Conservation (phyloP, 1,140 invertebrate species). For the Aethina tumida region DNA sequence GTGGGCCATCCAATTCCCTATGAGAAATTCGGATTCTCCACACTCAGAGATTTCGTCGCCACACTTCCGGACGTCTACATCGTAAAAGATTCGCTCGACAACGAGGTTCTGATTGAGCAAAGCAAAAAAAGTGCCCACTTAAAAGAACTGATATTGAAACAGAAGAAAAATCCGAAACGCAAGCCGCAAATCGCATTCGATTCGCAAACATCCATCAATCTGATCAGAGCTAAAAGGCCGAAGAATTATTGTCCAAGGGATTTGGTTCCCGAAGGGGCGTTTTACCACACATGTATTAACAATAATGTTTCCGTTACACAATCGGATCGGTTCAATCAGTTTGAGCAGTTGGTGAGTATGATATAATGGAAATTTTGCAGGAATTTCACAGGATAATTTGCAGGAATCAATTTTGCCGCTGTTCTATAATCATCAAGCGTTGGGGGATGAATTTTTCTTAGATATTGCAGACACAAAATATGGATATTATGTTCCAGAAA, state of each 20-base stretch:
- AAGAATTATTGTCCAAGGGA: constrained; percentile 12
- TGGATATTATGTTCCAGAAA: constrained; percentile 21
- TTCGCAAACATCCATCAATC: constrained; percentile 1
- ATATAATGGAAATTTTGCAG: background rate
- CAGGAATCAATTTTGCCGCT: constrained; percentile 23
- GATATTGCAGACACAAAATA: constrained; percentile 24
- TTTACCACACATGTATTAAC: constrained; percentile 16
- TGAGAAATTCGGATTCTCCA: constrained; percentile 16
- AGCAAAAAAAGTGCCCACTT: constrained; percentile 20
- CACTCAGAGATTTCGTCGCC: constrained; percentile 15
- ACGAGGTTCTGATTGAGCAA: constrained; percentile 19
- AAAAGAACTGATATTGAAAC: constrained; percentile 18
- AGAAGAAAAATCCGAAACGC: constrained; percentile 8
- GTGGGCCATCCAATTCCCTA: constrained; percentile 20
- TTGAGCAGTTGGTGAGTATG: constrained; percentile 17
- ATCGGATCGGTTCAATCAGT: constrained; percentile 16
- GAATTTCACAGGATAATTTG: constrained; percentile 1
- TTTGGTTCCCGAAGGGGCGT: constrained; percentile 16
- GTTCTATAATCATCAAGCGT: constrained; percentile 23
- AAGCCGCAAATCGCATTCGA: constrained; percentile 4
- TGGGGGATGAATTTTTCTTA: constrained; percentile 25
- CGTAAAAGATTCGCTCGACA: constrained; percentile 11
- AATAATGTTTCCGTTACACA: constrained; percentile 11
- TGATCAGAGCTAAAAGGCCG: constrained; percentile 2
- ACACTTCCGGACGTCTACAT: constrained; percentile 22